phyloP scores from a whole-genome alignment of 2,797 vertebrate genomes.

The Clarias fuscus region DNA sequence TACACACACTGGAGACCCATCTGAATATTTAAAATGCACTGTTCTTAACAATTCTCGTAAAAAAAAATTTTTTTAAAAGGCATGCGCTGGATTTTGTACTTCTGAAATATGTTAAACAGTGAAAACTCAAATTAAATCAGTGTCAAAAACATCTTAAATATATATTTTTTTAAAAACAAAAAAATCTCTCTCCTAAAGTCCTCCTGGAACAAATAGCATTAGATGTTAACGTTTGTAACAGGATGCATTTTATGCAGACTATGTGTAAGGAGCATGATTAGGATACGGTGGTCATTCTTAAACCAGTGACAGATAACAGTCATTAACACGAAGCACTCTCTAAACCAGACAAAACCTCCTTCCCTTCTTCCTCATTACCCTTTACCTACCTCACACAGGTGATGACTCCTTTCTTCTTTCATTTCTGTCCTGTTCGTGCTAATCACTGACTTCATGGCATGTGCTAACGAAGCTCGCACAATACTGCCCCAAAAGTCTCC shows the following conservation, averaged over 20 bases:
- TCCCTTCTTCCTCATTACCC: slow-evolving; percentile 27
- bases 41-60: no score
- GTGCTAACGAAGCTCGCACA: slow-evolving; percentile 51
- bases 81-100: no score
- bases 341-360: slow-evolving; percentile 41
- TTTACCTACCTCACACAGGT: slow-evolving; percentile 19
- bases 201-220: background rate
- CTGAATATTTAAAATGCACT: no score
- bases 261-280: background rate
- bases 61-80: no score
- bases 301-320: background rate
- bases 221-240: no score
- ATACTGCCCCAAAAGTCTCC: slow-evolving; percentile 39
- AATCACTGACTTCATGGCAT: slow-evolving; percentile 40
- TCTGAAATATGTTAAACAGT: no score
- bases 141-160: no score
- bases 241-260: background rate
- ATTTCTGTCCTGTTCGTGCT: background rate
- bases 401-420: background rate
- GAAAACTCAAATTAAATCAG: no score
- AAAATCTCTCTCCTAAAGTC: background rate
- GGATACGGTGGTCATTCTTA: background rate
- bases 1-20: no score
- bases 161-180: no score
- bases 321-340: slow-evolving; percentile 32